These are phyloP conservation scores for Danaus plexippus DNA, from an alignment of 1,140 invertebrate species.

Conservation along the genomic window DNA sequence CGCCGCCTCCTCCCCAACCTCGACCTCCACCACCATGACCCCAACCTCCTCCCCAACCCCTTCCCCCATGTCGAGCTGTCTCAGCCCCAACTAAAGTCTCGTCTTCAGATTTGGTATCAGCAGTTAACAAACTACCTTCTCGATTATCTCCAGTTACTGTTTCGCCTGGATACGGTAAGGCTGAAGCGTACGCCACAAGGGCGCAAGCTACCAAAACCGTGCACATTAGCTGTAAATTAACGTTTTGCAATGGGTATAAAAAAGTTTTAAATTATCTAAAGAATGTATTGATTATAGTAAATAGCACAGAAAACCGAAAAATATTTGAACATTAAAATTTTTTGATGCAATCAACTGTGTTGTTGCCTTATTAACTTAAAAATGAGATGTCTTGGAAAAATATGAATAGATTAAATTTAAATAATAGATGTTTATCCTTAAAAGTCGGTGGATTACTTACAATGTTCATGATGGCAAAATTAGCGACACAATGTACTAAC, in stretches of 20 bases:
- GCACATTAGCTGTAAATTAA: conserved; percentile 11
- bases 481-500: too few relatives aligned
- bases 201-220: conserved; percentile 9
- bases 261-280: too few relatives aligned
- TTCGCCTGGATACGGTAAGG: conserved; percentile 1
- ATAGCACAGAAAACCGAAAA: too few relatives aligned
- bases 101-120: background rate
- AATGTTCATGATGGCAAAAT: conserved; percentile 4
- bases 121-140: background rate
- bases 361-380: too few relatives aligned
- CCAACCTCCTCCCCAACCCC: background rate
- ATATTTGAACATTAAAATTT: too few relatives aligned
- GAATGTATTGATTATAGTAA: too few relatives aligned
- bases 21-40: conserved; percentile 1
- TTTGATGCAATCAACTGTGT: too few relatives aligned
- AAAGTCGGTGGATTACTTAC: conserved; percentile 2
- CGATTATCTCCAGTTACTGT: too few relatives aligned
- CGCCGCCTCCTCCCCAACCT: background rate
- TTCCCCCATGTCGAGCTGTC: conserved; percentile 1
- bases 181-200: conserved; percentile 10
- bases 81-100: conserved; percentile 8
- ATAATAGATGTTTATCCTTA: too few relatives aligned
- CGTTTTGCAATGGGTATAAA: background rate
- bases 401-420: too few relatives aligned
- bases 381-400: too few relatives aligned